Conservation (phyloP, 2,888 invertebrate species). For the Sicus ferrugineus region DNA sequence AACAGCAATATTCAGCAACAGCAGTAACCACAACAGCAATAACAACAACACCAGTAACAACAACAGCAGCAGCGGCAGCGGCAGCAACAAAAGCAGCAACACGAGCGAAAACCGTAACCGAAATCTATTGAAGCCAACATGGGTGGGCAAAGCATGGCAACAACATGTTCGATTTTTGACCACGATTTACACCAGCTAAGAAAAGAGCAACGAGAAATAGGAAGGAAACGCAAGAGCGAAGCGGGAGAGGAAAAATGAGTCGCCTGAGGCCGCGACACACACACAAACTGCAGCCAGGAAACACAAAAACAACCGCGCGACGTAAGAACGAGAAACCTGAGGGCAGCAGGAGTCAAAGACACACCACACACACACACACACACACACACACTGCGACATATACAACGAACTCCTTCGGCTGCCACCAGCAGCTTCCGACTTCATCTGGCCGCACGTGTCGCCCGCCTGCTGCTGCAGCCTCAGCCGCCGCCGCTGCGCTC, state of each 20-base stretch:
- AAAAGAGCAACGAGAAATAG: background rate
- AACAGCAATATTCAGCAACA: conserved; percentile 46
- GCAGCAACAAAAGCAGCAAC: too few species aligned
- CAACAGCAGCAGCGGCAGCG: conserved; percentile 37
- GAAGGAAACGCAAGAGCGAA: background rate
- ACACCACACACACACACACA: conserved; percentile 25
- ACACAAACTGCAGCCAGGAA: conserved; percentile 20
- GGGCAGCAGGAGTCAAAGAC: conserved; percentile 18
- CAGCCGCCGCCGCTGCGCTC: background rate
- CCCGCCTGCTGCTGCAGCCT: conserved; percentile 1
- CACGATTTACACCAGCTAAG: background rate
- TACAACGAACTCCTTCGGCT: conserved; percentile 8
- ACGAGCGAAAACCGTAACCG: conserved; percentile 40
- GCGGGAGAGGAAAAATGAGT: background rate
- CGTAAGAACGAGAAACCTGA: conserved; percentile 17
- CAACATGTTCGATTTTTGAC: conserved; percentile 23
- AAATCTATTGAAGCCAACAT: conserved; percentile 48
- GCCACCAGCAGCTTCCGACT: conserved; percentile 25
- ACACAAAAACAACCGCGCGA: conserved; percentile 15
- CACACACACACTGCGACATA: background rate
- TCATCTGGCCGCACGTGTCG: conserved; percentile 9
- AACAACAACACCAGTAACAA: conserved; percentile 25
- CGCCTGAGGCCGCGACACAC: conserved; percentile 9
- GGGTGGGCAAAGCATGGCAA: conserved; percentile 44
- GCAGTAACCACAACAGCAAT: conserved; percentile 2